phyloP scores from a whole-genome alignment of 2,797 vertebrate species.

The Macrochelys suwanniensis region DNA sequence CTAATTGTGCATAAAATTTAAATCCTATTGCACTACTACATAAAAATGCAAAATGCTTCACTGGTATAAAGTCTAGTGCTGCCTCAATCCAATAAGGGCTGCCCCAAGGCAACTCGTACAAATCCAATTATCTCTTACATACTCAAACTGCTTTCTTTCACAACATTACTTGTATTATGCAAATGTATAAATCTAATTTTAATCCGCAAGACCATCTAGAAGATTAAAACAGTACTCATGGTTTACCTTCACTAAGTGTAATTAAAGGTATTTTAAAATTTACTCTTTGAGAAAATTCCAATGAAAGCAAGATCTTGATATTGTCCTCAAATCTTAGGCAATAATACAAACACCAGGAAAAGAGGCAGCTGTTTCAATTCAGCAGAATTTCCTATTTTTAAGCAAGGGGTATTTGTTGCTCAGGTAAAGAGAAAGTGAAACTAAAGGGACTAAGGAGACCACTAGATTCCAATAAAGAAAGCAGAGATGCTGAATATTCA shows the following conservation, averaged over 20 bases:
- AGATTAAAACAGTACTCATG: conserved; percentile 76
- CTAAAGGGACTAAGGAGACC: neutral
- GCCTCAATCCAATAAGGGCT: conserved; percentile 55
- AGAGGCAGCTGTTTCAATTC: neutral
- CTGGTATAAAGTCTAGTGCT: conserved; percentile 32
- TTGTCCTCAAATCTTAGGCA: neutral
- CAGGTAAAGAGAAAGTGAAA: conserved; percentile 2
- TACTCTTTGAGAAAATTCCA: conserved; percentile 39
- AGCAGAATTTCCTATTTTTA: neutral
- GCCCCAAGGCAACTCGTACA: conserved; percentile 59
- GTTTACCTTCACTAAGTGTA: conserved; percentile 80
- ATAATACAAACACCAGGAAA: neutral
- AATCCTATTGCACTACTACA: conserved; percentile 68
- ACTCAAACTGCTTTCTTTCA: conserved; percentile 71
- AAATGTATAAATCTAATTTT: conserved; percentile 81
- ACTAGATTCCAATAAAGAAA: neutral
- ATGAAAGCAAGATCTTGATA: neutral
- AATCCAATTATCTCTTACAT: conserved; percentile 70
- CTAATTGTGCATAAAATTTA: conserved; percentile 81
- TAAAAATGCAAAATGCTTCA: conserved; percentile 70
- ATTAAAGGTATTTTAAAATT: conserved; percentile 80
- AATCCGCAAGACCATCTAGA: conserved; percentile 78
- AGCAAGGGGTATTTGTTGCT: neutral
- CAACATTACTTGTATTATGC: conserved; percentile 83
- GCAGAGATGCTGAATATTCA: conserved; percentile 42